Conservation (phyloP, 2,113 vertebrate genomes). For the Sterna hirundo region DNA sequence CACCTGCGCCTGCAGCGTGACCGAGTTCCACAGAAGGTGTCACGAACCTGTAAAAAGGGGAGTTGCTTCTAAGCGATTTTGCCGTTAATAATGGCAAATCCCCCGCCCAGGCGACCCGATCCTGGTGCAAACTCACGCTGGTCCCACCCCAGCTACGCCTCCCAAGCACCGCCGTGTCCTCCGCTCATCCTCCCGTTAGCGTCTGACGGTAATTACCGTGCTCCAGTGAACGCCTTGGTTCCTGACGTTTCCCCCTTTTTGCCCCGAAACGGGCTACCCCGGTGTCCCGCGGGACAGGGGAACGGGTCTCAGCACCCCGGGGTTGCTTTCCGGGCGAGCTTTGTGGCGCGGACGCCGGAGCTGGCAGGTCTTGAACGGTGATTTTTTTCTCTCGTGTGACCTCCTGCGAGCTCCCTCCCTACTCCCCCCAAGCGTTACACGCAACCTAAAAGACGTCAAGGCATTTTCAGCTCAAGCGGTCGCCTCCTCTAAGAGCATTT, state of each 20-base stretch:
- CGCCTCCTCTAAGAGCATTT: background rate
- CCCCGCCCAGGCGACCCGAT: background rate
- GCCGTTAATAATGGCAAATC: background rate
- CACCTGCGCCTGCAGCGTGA: background rate
- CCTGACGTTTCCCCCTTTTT: background rate
- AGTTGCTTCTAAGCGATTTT: background rate
- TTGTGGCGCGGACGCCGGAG: background rate
- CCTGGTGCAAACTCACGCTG: background rate
- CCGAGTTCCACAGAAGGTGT: background rate
- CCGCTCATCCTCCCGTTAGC: background rate
- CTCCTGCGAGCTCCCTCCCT: background rate
- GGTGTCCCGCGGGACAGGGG: fast-evolving
- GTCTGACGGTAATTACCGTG: fast-evolving
- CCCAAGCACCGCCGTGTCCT: fast-evolving
- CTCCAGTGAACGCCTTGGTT: background rate
- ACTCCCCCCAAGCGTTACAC: fast-evolving
- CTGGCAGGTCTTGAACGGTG: background rate
- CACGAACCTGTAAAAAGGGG: background rate
- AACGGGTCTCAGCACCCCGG: background rate
- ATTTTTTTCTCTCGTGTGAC: background rate
- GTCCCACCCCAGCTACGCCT: fast-evolving
- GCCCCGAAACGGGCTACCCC: fast-evolving
- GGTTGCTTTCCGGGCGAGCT: background rate
- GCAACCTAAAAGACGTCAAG: background rate
- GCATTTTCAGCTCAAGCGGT: background rate